A percentile compares a stretch with the other conserved stretches of the same genome.
phyloP scores from a whole-genome alignment of 2,888 invertebrate species.

The Brachypalpus laphriformis region DNA sequence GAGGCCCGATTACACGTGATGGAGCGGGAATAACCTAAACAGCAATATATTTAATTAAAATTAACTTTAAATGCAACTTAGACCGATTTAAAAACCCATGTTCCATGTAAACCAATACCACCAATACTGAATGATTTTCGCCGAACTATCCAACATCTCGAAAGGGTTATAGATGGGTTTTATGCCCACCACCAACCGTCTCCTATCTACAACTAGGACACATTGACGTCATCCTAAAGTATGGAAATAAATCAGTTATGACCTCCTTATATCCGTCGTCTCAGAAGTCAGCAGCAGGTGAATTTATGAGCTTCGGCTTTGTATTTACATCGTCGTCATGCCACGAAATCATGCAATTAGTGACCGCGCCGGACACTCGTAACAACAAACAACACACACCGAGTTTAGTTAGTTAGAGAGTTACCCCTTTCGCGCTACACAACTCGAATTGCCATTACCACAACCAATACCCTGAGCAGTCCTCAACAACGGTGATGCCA shows the following conservation, averaged over 20 bases:
- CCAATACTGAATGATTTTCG: slow-evolving; percentile 43
- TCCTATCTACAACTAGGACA: slow-evolving; percentile 27
- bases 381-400: slow-evolving; percentile 20
- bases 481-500: slow-evolving; percentile 20
- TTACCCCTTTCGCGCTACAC: slow-evolving; percentile 50
- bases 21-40: slow-evolving; percentile 83
- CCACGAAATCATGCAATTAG: slow-evolving; percentile 71
- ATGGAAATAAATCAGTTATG: slow-evolving; percentile 67
- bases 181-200: neutral
- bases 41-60: slow-evolving; percentile 83
- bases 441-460: slow-evolving; percentile 30
- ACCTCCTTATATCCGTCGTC: slow-evolving; percentile 66
- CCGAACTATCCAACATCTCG: neutral
- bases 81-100: slow-evolving; percentile 55
- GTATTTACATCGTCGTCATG: slow-evolving; percentile 65
- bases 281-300: slow-evolving; percentile 60
- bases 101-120: slow-evolving; percentile 31
- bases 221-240: slow-evolving; percentile 50
- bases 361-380: slow-evolving; percentile 49
- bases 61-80: slow-evolving; percentile 79
- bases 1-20: slow-evolving; percentile 97
- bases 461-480: slow-evolving; percentile 10
- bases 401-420: slow-evolving; percentile 15
- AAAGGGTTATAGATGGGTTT: neutral
- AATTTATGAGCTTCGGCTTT: slow-evolving; percentile 66